Conservation (phyloP, 2,113 vertebrate species). For the Epinephelus fuscoguttatus region DNA sequence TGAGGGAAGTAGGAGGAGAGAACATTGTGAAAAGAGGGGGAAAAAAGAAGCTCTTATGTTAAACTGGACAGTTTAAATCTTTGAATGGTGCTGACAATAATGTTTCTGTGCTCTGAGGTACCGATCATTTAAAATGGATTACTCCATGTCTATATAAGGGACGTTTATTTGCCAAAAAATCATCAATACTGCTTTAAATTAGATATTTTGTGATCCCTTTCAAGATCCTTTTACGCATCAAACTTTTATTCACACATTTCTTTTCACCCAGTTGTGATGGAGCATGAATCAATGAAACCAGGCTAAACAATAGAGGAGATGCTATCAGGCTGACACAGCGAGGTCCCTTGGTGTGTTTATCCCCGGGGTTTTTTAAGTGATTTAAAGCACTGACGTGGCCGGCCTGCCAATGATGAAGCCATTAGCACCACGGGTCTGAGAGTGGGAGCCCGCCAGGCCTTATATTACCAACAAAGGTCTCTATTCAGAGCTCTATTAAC, state of each 20-base stretch:
- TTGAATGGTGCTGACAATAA: not conserved
- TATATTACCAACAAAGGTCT: conserved; percentile 78
- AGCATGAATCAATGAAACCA: conserved; percentile 31
- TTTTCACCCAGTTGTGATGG: not conserved
- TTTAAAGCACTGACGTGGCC: conserved; percentile 69
- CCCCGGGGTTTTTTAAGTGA: conserved; percentile 68
- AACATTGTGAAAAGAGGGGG: not conserved
- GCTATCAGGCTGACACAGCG: conserved; percentile 43
- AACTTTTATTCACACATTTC: not conserved
- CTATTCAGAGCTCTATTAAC: conserved; percentile 77
- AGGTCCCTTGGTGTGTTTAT: conserved; percentile 55
- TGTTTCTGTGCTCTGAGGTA: not conserved
- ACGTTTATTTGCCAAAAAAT: conserved; percentile 1
- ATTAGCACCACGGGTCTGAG: conserved; percentile 69
- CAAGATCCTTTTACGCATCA: not conserved
- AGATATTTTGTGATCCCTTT: not conserved
- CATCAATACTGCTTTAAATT: not conserved
- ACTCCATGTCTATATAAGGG: not conserved
- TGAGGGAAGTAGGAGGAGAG: conserved; percentile 29
- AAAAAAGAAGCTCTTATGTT: conserved; percentile 5
- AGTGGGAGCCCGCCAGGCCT: conserved; percentile 67
- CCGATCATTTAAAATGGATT: not conserved
- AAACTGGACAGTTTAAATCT: conserved; percentile 40
- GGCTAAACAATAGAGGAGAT: conserved; percentile 47
- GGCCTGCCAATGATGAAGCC: conserved; percentile 75